Conservation (phyloP, 2,888 invertebrate genomes). For the Xanthostigma xanthostigma region DNA sequence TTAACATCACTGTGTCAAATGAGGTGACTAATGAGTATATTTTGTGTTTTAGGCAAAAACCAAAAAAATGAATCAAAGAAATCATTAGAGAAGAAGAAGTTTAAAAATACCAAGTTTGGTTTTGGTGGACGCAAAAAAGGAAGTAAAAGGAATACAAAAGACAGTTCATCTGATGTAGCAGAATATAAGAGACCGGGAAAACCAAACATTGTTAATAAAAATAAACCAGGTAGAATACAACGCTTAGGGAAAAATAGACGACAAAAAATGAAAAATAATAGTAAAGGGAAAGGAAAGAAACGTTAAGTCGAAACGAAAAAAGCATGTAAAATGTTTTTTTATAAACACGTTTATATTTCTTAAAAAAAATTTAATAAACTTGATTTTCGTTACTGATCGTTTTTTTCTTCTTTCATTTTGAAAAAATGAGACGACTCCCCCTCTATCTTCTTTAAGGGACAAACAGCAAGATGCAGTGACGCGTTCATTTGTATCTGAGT, state of each 20-base stretch:
- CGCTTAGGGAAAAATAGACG: slow-evolving; percentile 34
- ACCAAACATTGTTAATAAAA: slow-evolving; percentile 15
- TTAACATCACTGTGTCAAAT: too few relatives aligned
- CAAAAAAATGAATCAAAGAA: slow-evolving; percentile 26
- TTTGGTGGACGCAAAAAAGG: slow-evolving; percentile 93
- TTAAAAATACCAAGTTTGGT: slow-evolving; percentile 78
- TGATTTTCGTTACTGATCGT: too few relatives aligned
- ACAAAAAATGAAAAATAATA: slow-evolving; percentile 25
- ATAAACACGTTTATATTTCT: too few relatives aligned
- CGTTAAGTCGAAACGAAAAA: too few relatives aligned
- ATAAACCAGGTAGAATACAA: slow-evolving; percentile 14
- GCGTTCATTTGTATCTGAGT: too few relatives aligned
- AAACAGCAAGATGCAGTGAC: too few relatives aligned
- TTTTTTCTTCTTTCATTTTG: too few relatives aligned
- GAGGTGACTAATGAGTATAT: too few relatives aligned
- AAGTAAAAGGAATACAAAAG: slow-evolving; percentile 70
- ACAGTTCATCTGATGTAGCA: slow-evolving; percentile 55
- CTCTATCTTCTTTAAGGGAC: too few relatives aligned
- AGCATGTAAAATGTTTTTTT: too few relatives aligned
- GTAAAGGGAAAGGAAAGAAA: slow-evolving; percentile 18
- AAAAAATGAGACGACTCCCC: too few relatives aligned
- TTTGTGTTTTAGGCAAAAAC: not conserved
- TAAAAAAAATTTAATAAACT: too few relatives aligned
- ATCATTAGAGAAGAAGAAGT: slow-evolving; percentile 37
- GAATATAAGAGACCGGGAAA: slow-evolving; percentile 30